Base-by-base conservation (phyloP, 92 coral and sea anemone genomes). In the Pocillopora meandrina region DNA sequence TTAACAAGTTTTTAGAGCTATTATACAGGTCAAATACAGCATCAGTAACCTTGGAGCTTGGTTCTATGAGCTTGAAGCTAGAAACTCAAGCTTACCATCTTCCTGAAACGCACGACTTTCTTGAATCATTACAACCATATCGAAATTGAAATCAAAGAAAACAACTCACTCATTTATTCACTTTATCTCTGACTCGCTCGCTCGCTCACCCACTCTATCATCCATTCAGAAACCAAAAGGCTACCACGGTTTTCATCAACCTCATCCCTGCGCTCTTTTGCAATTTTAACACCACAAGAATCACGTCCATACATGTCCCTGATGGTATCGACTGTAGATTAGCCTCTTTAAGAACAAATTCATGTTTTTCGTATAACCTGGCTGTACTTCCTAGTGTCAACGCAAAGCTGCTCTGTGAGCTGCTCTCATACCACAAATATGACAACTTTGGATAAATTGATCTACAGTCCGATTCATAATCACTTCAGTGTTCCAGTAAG, bases 291-390 rank as follows among this genome's bases (percentile, higher is more conserved):
- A 68, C 13, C 72, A 31, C 72, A 16, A 68, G 18, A 31, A 5
- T 68, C 35, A 49, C 18, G 33, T 68, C 72, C 33, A 49, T 15
- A 2, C 72, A 31, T 68, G 52, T 68, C 9, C 72, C 33, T 31
- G 49, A 34, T 12, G 72, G 49, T 7, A 68, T 5, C 52, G 72
- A 68, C 9, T 68, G 72, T 68, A 47, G 72, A 19, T 68, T 68
- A 14, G 72, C 55, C 72, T 68, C 1, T 26, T 68, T 68, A 68
- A 19, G 19, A 26, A 26, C 35, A 10, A 13, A 47, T 68, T 68
- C 55, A 13, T 68, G 72, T 33, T 68, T 68, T 68, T 68, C 72
- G 1, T 26, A 68, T 68, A 68, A 68, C 52, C 72, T 68, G 72
- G 72, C 72, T 68, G 72, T 49, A 26, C 35, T 68, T 5, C n/a